These are phyloP conservation scores for Aplochiton taeniatus DNA, from an alignment of 2,797 vertebrate species.

Conservation along the genomic window DNA sequence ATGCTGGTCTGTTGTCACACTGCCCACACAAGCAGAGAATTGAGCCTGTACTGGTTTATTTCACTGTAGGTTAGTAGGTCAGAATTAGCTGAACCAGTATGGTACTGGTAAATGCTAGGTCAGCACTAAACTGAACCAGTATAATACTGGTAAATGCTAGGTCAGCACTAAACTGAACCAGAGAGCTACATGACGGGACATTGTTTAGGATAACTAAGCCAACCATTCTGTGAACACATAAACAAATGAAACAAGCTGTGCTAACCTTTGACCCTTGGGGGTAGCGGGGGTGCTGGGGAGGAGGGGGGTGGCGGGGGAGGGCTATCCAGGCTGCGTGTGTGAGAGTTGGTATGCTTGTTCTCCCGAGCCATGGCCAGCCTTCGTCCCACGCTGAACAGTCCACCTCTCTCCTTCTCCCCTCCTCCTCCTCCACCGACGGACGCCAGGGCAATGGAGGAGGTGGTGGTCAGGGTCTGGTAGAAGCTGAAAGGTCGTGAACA, in stretches of 20 bases:
- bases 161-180: too few species aligned
- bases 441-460: conserved; percentile 11
- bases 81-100: too few species aligned
- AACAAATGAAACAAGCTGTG: not conserved
- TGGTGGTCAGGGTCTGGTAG: conserved; percentile 51
- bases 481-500: conserved; percentile 69
- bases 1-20: too few species aligned
- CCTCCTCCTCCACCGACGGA: conserved; percentile 16
- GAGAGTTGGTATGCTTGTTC: conserved; percentile 41
- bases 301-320: conserved; percentile 64
- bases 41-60: too few species aligned
- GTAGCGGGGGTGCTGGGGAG: conserved; percentile 75
- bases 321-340: conserved; percentile 49
- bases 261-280: conserved; percentile 72
- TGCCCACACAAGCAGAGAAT: too few species aligned
- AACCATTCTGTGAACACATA: not conserved
- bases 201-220: too few species aligned
- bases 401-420: conserved; percentile 23
- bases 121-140: not conserved
- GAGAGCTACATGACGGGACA: too few species aligned
- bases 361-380: conserved; percentile 69
- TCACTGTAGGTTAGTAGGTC: too few species aligned
- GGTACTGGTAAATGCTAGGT: too few species aligned
- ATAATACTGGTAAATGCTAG: too few species aligned
- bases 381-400: conserved; percentile 69